Conservation (phyloP, 1,140 invertebrate genomes). For the Pinna nobilis region DNA sequence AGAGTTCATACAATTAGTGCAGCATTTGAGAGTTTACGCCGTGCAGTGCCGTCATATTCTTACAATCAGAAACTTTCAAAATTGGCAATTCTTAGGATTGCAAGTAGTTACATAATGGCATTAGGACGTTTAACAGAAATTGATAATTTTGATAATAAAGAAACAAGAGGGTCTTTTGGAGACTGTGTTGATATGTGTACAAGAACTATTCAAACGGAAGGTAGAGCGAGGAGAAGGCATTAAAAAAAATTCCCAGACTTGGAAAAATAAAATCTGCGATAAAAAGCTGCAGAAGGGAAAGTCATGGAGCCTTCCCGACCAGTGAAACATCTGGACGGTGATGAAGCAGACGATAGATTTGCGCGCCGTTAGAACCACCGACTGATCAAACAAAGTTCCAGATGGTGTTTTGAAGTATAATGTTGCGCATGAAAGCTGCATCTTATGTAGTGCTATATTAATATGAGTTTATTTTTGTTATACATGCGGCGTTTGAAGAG, state of each 20-base stretch:
- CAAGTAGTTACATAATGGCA: conserved; percentile 87
- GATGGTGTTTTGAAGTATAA: conserved; percentile 26
- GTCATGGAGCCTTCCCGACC: not conserved
- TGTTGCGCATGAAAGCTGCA: conserved; percentile 18
- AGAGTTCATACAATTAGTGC: conserved; percentile 96
- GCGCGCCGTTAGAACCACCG: conserved; percentile 31
- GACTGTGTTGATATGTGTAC: conserved; percentile 90
- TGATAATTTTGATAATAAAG: conserved; percentile 77
- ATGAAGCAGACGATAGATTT: conserved; percentile 7
- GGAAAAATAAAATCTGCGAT: not conserved
- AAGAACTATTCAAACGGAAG: conserved; percentile 92
- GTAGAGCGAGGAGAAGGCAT: conserved; percentile 82
- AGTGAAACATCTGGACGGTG: conserved; percentile 29
- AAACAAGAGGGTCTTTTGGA: conserved; percentile 76
- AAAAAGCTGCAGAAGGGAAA: not conserved
- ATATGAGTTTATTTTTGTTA: conserved; percentile 28
- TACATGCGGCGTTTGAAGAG: conserved; percentile 18
- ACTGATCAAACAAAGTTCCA: conserved; percentile 33
- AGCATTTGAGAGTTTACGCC: conserved; percentile 91
- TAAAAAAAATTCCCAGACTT: conserved; percentile 20
- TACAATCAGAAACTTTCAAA: conserved; percentile 95
- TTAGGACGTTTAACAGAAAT: conserved; percentile 82
- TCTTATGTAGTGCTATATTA: conserved; percentile 12
- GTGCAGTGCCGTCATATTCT: conserved; percentile 90
- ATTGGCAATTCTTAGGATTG: conserved; percentile 91